Conservation (phyloP, 2,888 invertebrate species). For the Pedicia rivosa region DNA sequence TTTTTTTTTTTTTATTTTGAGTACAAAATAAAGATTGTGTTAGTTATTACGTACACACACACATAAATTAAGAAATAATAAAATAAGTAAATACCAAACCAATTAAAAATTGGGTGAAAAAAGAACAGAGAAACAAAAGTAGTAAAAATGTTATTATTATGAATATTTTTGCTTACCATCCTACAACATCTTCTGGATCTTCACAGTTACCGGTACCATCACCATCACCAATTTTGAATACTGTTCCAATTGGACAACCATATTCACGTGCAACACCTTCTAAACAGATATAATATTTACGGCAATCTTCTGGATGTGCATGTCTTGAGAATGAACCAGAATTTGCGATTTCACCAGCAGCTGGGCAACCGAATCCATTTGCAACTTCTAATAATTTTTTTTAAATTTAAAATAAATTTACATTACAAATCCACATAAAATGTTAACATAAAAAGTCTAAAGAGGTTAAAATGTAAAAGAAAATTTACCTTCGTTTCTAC, state of each 20-base stretch:
- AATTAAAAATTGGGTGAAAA: too few species aligned
- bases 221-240: slow-evolving; percentile 83
- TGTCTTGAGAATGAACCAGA: slow-evolving; percentile 86
- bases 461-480: neutral
- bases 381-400: slow-evolving; percentile 56
- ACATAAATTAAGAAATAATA: too few species aligned
- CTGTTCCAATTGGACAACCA: slow-evolving; percentile 90
- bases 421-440: too few species aligned
- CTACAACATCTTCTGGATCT: slow-evolving; percentile 89
- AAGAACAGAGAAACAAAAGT: too few species aligned
- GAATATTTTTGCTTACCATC: slow-evolving; percentile 61
- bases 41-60: too few species aligned
- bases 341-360: slow-evolving; percentile 63
- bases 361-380: slow-evolving; percentile 76
- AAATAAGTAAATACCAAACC: too few species aligned
- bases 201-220: slow-evolving; percentile 88
- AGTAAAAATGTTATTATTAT: neutral
- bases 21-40: too few species aligned
- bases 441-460: too few species aligned
- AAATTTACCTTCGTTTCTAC: slow-evolving; percentile 66
- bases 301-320: slow-evolving; percentile 87
- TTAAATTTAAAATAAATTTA: neutral
- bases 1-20: too few species aligned
- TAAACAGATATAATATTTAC: slow-evolving; percentile 88
- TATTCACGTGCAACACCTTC: slow-evolving; percentile 85